A percentile compares a stretch with the other conserved stretches of the same genome.
phyloP scores from a whole-genome alignment of 1,140 invertebrate species.

The Drosophila ohnishii region DNA sequence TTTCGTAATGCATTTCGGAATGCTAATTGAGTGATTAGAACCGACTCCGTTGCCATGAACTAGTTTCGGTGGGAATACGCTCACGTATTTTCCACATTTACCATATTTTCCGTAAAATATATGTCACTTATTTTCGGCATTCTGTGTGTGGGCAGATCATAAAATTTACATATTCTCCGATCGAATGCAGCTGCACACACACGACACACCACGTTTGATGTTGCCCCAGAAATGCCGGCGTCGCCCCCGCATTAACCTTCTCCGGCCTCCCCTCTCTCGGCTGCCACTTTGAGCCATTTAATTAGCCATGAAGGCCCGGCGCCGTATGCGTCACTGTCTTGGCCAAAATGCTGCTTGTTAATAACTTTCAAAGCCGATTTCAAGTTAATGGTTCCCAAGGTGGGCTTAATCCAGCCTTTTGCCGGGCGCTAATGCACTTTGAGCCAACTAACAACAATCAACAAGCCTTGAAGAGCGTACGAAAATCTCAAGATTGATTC shows the following conservation, averaged over 20 bases:
- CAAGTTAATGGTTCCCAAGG: constrained; percentile 8
- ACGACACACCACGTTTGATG: constrained; percentile 23
- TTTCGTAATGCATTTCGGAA: constrained; percentile 22
- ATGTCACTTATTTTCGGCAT: constrained; percentile 56
- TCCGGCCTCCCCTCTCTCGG: constrained; percentile 28
- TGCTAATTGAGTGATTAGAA: constrained; percentile 42
- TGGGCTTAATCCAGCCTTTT: background rate
- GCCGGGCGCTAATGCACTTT: constrained; percentile 5
- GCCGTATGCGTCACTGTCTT: constrained; percentile 31
- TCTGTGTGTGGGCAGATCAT: constrained; percentile 58
- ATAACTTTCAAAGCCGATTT: constrained; percentile 27
- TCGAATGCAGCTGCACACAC: constrained; percentile 61
- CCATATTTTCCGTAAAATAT: constrained; percentile 19
- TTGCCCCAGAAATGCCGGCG: constrained; percentile 70
- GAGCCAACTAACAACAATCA: constrained; percentile 24
- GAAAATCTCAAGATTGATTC: constrained; percentile 58
- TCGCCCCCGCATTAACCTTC: constrained; percentile 76
- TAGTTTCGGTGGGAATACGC: constrained; percentile 24
- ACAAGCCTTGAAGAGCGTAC: constrained; percentile 12
- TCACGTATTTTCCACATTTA: constrained; percentile 21
- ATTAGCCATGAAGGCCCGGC: constrained; percentile 76
- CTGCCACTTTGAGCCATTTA: constrained; percentile 62
- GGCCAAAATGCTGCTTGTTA: constrained; percentile 22
- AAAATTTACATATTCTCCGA: constrained; percentile 61
- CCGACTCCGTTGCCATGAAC: constrained; percentile 33